phyloP scores from a whole-genome alignment of 2,797 vertebrate genomes.

The Pangasius macronema region DNA sequence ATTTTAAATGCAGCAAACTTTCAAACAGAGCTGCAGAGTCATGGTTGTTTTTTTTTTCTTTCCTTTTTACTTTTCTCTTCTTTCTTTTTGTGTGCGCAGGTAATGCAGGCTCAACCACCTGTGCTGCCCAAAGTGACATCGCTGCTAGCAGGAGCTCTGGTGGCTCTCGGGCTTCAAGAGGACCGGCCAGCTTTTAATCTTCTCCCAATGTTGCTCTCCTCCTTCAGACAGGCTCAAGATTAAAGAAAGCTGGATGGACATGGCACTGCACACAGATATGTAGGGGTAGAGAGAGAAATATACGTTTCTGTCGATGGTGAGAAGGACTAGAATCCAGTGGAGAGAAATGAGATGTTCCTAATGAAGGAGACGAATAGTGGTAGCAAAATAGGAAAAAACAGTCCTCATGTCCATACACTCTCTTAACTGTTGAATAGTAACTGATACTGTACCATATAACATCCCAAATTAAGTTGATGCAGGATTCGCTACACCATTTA shows the following conservation, averaged over 20 bases:
- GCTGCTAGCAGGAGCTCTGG: conserved; percentile 78
- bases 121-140: conserved; percentile 75
- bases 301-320: neutral
- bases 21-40: neutral
- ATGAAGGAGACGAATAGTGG: neutral
- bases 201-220: conserved; percentile 73
- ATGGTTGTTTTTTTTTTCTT: neutral
- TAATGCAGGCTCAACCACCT: conserved; percentile 84
- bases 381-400: neutral
- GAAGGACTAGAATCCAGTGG: neutral
- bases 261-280: neutral
- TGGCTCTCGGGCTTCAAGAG: conserved; percentile 80
- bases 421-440: conserved; percentile 2
- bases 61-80: neutral
- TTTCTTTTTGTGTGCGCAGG: conserved; percentile 62
- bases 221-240: conserved; percentile 62
- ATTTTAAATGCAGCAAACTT: neutral
- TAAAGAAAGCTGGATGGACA: conserved; percentile 48
- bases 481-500: neutral
- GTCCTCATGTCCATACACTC: neutral
- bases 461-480: neutral
- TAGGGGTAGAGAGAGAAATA: neutral
- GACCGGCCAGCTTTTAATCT: conserved; percentile 79
- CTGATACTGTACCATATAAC: neutral
- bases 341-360: neutral